Percentiles rank a stretch among this genome's conserved stretches.
phyloP scores from a whole-genome alignment of 2,113 vertebrate genomes.

The Boleophthalmus pectinirostris region DNA sequence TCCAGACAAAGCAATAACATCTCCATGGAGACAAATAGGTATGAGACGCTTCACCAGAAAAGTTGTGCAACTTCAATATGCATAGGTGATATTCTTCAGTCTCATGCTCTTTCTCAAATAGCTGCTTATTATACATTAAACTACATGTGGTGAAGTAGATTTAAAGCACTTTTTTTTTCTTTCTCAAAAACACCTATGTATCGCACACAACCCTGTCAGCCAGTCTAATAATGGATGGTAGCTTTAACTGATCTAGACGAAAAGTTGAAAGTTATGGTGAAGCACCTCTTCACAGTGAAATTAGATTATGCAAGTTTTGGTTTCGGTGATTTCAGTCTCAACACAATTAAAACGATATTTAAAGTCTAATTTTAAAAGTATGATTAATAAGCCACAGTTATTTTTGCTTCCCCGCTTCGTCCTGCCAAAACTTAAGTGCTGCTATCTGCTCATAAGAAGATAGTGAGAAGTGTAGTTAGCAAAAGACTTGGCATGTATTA shows the following conservation, averaged over 20 bases:
- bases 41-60: no score
- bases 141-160: no score
- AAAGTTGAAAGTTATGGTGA: neutral
- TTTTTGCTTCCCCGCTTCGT: neutral
- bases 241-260: neutral
- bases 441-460: neutral
- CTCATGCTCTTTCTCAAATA: no score
- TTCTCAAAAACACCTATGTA: no score
- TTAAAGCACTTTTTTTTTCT: no score
- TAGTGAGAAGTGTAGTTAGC: neutral
- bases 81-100: no score
- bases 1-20: no score
- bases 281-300: neutral
- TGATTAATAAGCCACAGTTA: constrained; percentile 6
- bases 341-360: constrained; percentile 1
- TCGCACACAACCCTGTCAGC: no score
- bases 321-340: neutral
- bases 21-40: no score
- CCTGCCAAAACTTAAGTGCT: constrained; percentile 3
- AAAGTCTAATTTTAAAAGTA: constrained; percentile 4
- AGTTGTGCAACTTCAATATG: no score
- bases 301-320: neutral
- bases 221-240: no score
- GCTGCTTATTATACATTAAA: no score
- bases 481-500: neutral